Conservation (phyloP, 2,888 invertebrate genomes). For the Deroplatys truncata region DNA sequence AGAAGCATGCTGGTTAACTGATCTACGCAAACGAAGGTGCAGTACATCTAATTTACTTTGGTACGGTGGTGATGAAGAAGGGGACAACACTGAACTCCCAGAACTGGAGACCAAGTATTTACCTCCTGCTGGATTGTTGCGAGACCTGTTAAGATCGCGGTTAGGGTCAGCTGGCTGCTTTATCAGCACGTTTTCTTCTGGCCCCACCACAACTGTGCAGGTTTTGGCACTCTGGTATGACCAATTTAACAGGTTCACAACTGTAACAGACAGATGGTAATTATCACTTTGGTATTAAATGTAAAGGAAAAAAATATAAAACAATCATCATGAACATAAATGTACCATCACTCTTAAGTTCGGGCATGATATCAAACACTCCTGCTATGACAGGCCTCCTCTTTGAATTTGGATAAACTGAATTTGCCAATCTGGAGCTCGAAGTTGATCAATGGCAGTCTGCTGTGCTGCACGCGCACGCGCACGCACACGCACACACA, state of each 20-base stretch:
- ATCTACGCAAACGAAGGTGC: constrained; percentile 67
- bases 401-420: no score
- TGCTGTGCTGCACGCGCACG: no score
- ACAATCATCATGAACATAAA: background rate
- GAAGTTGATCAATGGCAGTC: no score
- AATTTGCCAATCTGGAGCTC: no score
- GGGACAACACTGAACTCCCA: constrained; percentile 2
- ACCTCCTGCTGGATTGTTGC: constrained; percentile 57
- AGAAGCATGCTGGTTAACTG: constrained; percentile 55
- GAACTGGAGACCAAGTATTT: constrained; percentile 35
- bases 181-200: constrained; percentile 62
- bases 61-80: constrained; percentile 1
- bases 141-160: constrained; percentile 63
- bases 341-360: no score
- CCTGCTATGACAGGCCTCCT: no score
- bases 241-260: constrained; percentile 79
- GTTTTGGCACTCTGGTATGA: constrained; percentile 78
- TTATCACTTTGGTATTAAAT: constrained; percentile 4
- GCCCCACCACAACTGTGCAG: constrained; percentile 79
- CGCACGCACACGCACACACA: no score
- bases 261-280: constrained; percentile 45
- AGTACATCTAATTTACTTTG: constrained; percentile 37
- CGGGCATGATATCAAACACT: no score
- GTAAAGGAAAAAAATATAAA: background rate
- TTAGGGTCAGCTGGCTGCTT: constrained; percentile 70